Percentiles rank a stretch among this genome's conserved stretches.
These are phyloP conservation scores for Oncorhynchus clarkii DNA, from an alignment of 2,113 vertebrate genomes.

Conservation along the genomic window DNA sequence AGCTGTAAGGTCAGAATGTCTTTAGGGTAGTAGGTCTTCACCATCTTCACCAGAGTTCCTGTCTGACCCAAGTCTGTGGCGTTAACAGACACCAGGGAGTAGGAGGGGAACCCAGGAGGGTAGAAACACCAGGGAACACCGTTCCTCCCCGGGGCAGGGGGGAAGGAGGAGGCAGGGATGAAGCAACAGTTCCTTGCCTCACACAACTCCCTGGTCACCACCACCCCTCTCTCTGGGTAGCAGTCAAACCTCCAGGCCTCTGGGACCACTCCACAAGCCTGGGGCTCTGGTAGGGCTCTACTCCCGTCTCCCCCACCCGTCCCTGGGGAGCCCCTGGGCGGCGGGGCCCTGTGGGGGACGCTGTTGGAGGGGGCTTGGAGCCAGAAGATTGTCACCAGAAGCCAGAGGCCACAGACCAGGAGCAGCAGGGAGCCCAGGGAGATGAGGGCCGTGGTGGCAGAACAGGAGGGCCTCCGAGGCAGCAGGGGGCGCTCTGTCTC, in stretches of 20 bases:
- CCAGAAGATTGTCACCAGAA: conserved; percentile 73
- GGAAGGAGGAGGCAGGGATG: conserved; percentile 21
- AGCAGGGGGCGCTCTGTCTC: conserved; percentile 55
- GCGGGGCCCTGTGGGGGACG: conserved; percentile 39
- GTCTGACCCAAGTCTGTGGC: conserved; percentile 70
- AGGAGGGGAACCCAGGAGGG: conserved; percentile 79
- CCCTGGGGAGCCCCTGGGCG: conserved; percentile 42
- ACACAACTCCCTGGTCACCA: conserved; percentile 81
- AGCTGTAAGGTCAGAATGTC: conserved; percentile 76
- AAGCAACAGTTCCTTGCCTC: conserved; percentile 84
- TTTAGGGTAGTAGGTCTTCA: conserved; percentile 81
- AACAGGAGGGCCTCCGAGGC: conserved; percentile 56
- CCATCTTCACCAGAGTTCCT: conserved; percentile 67
- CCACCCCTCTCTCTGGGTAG: conserved; percentile 74
- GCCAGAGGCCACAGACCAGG: conserved; percentile 65
- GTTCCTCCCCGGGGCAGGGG: background rate
- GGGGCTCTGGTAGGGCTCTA: fast-evolving
- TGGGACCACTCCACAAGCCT: conserved; percentile 64
- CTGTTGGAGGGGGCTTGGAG: conserved; percentile 48
- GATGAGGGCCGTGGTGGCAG: conserved; percentile 59
- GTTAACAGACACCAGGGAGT: conserved; percentile 69
- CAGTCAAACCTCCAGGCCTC: conserved; percentile 82
- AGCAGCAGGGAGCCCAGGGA: conserved; percentile 66
- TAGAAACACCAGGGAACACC: conserved; percentile 89
- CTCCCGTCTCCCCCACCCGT: fast-evolving